Evolutionary conservation across 2,888 invertebrate genomes (phyloP).

Genomic region (Diadromus collaris): DNA sequence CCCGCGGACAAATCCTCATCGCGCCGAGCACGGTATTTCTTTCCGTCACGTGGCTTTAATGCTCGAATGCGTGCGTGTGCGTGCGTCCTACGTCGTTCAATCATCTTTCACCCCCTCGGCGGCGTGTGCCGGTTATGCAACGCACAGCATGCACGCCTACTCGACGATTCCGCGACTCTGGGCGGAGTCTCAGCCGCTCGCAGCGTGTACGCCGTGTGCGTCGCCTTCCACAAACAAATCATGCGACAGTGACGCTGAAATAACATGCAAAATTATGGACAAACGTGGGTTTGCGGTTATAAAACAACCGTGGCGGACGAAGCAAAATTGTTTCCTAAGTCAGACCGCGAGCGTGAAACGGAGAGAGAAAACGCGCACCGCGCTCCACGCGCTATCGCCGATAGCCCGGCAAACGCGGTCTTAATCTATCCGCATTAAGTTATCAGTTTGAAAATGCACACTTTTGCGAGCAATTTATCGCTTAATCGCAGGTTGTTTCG

Average conservation of each 20-base stretch:
- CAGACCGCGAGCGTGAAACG: conserved; percentile 16
- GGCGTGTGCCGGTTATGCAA: conserved; percentile 52
- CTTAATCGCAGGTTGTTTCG: conserved; percentile 64
- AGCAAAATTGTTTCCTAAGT: conserved; percentile 60
- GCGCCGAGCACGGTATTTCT: conserved; percentile 13
- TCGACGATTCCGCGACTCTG: conserved; percentile 47
- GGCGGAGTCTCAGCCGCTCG: conserved; percentile 56
- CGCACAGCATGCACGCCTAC: conserved; percentile 51
- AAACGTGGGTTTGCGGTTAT: conserved; percentile 48
- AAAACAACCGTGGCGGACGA: conserved; percentile 39
- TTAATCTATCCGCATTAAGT: conserved; percentile 63
- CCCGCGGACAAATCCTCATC: conserved; percentile 34
- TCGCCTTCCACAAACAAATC: conserved; percentile 63
- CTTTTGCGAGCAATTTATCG: conserved; percentile 65
- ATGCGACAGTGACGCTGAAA: conserved; percentile 52
- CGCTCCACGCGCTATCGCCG: conserved; percentile 15
- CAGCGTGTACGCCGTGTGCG: conserved; percentile 34
- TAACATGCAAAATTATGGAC: conserved; percentile 63
- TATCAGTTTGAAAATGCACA: conserved; percentile 64
- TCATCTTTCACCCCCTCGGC: conserved; percentile 45
- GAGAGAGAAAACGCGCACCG: background rate
- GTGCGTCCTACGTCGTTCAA: conserved; percentile 55
- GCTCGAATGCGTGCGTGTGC: conserved; percentile 27
- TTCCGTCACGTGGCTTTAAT: conserved; percentile 27
- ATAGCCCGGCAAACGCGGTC: conserved; percentile 37